A percentile compares a stretch with the other conserved stretches of the same genome.
Evolutionary conservation across 2,113 vertebrate species (phyloP).

Genomic region (Cavia aperea): DNA sequence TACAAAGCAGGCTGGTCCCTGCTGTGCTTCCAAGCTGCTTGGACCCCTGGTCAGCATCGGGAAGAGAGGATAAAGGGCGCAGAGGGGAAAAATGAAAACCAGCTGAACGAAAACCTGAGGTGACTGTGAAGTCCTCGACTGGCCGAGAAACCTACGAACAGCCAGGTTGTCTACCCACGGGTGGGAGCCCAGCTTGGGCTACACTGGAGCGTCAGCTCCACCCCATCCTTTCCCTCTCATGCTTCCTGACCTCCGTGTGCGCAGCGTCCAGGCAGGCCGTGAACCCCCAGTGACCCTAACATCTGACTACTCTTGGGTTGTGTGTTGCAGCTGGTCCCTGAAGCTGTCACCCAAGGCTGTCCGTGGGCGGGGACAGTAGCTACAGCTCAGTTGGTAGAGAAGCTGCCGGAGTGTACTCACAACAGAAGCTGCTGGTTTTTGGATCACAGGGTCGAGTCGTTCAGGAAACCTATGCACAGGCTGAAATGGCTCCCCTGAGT

Average conservation of each 20-base stretch:
- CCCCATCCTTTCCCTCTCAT: too few species aligned
- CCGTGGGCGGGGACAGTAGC: neutral
- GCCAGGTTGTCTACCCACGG: neutral
- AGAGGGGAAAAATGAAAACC: neutral
- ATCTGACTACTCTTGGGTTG: neutral
- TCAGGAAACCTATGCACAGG: neutral
- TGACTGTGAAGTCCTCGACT: neutral
- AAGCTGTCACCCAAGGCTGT: neutral
- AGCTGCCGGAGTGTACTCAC: neutral
- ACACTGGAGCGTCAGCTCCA: too few species aligned
- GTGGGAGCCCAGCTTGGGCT: neutral
- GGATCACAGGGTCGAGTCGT: neutral
- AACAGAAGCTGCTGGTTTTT: neutral
- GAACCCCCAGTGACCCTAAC: neutral
- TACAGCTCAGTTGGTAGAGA: neutral
- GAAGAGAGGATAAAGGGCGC: neutral
- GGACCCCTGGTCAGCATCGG: neutral
- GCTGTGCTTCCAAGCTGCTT: neutral
- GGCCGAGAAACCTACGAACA: neutral
- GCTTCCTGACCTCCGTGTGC: neutral
- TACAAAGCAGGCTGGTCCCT: neutral
- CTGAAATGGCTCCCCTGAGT: neutral
- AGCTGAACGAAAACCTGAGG: neutral
- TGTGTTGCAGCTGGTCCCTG: neutral
- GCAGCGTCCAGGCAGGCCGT: too few species aligned